These are phyloP conservation scores for Heteromurus nitidus DNA, from an alignment of 2,888 invertebrate species.

Conservation along the genomic window DNA sequence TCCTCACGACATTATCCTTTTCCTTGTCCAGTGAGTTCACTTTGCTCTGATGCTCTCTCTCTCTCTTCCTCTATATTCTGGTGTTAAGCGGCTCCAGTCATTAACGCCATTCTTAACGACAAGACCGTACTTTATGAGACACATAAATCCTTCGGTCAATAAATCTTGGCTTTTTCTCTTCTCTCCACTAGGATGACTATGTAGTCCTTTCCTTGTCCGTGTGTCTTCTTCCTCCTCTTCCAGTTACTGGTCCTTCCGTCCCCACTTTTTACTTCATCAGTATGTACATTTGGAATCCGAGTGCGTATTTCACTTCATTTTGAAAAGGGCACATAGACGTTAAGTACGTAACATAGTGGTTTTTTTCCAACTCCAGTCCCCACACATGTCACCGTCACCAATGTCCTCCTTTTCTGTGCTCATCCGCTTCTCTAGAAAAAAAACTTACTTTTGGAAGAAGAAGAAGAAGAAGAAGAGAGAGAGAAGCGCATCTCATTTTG, in stretches of 20 bases:
- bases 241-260: neutral
- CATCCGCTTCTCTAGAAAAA: neutral
- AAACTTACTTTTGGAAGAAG: neutral
- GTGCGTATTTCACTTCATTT: constrained; percentile 39
- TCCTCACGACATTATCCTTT: constrained; percentile 31
- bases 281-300: constrained; percentile 43
- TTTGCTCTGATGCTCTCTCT: constrained; percentile 8
- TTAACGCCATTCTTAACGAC: constrained; percentile 73
- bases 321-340: constrained; percentile 35
- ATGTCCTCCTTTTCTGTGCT: constrained; percentile 30
- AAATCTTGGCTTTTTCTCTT: constrained; percentile 68
- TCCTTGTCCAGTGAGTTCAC: neutral
- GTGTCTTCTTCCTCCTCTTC: neutral
- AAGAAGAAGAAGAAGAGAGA: neutral
- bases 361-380: constrained; percentile 20
- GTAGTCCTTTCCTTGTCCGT: constrained; percentile 7
- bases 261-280: constrained; percentile 39
- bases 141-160: constrained; percentile 68
- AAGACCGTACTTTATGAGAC: constrained; percentile 70
- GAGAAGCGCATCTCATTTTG: neutral
- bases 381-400: constrained; percentile 46
- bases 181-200: too few species aligned
- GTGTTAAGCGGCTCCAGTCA: constrained; percentile 71
- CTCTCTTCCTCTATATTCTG: too few species aligned
- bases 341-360: constrained; percentile 18